Percentiles rank a stretch among this genome's conserved stretches.
phyloP scores from a whole-genome alignment of 2,113 vertebrate genomes.

The Rhodinocichla rosea region DNA sequence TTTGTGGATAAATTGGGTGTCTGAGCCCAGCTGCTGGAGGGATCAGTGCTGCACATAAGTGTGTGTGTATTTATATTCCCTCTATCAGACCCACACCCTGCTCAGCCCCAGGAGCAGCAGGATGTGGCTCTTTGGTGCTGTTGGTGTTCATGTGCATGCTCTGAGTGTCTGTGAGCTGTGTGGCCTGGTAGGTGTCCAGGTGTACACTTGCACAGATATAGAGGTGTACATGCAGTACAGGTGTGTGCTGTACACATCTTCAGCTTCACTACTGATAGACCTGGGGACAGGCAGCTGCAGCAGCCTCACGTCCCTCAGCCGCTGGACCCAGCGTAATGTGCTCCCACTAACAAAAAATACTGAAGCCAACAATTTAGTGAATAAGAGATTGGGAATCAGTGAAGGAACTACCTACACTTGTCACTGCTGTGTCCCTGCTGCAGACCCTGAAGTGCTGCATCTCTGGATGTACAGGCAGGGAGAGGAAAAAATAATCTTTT shows the following conservation, averaged over 20 bases:
- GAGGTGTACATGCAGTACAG: background rate
- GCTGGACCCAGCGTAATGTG: background rate
- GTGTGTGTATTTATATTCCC: background rate
- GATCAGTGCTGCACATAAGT: background rate
- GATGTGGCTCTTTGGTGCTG: background rate
- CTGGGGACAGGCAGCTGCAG: background rate
- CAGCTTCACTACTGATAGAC: background rate
- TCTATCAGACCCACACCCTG: background rate
- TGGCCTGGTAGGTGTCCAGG: background rate
- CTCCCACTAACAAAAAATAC: background rate
- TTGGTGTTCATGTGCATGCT: rapidly evolving
- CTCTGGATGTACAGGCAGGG: background rate
- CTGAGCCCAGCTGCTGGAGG: background rate
- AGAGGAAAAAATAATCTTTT: background rate
- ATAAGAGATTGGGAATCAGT: background rate
- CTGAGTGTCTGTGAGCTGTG: background rate
- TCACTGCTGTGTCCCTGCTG: background rate
- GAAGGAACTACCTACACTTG: background rate
- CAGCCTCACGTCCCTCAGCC: background rate
- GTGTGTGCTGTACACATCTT: background rate
- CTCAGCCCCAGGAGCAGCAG: background rate
- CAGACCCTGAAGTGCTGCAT: background rate
- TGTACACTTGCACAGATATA: background rate
- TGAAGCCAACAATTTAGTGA: background rate
- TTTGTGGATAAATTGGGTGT: background rate